Percentiles rank a stretch among this genome's conserved stretches.
Evolutionary conservation across 2,797 vertebrate genomes (phyloP).

Genomic region (Micromesistius poutassou): DNA sequence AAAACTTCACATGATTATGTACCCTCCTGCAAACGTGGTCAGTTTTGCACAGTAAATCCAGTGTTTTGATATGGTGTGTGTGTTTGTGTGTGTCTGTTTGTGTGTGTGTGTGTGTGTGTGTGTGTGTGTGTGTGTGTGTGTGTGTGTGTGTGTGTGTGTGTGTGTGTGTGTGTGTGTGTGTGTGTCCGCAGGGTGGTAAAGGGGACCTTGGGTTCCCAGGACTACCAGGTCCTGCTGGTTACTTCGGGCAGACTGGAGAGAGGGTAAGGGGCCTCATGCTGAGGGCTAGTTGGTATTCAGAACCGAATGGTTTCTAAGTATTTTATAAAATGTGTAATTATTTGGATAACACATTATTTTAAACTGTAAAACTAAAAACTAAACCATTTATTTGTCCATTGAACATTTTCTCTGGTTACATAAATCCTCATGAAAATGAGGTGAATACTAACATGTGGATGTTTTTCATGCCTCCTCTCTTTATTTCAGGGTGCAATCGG

Average conservation of each 20-base stretch:
- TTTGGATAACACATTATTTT: neutral
- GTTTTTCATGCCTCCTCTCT: neutral
- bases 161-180: constrained; percentile 26
- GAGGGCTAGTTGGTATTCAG: neutral
- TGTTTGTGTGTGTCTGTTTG: constrained; percentile 29
- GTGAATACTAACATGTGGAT: neutral
- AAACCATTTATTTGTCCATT: neutral
- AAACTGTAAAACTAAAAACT: neutral
- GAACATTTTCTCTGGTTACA: neutral
- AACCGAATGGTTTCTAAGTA: neutral
- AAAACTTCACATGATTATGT: constrained; percentile 23
- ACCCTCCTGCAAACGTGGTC: constrained; percentile 31
- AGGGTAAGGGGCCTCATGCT: constrained; percentile 76
- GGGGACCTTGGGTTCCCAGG: constrained; percentile 89
- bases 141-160: constrained; percentile 27
- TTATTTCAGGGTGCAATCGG: constrained; percentile 80
- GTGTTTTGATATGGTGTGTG: constrained; percentile 13
- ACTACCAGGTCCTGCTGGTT: constrained; percentile 87
- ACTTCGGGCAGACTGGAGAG: constrained; percentile 85
- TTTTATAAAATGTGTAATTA: neutral
- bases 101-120: constrained; percentile 28
- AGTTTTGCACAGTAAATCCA: constrained; percentile 6
- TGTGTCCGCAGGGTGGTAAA: constrained; percentile 78
- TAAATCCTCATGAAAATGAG: neutral
- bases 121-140: constrained; percentile 15